Conservation (phyloP, 2,113 vertebrate genomes). For the Corydoras sp. region DNA sequence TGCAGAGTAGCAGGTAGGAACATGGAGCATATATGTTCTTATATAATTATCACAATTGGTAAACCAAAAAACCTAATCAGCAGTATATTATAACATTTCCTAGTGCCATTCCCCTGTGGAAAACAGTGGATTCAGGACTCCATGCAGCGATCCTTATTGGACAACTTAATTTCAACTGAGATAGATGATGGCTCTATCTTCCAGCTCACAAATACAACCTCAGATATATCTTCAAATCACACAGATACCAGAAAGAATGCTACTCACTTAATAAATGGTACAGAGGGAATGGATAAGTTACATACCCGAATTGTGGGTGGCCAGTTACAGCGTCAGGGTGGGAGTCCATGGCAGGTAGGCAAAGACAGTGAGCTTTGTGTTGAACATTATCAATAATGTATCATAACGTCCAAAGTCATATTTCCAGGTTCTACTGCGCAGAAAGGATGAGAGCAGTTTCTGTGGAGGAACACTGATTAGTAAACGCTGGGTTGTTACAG, state of each 20-base stretch:
- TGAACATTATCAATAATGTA: neutral
- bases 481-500: conserved; percentile 74
- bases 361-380: neutral
- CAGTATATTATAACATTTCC: neutral
- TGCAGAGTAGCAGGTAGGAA: conserved; percentile 56
- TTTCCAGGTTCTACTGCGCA: conserved; percentile 69
- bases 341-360: conserved; percentile 74
- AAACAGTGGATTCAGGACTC: conserved; percentile 46
- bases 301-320: conserved; percentile 63
- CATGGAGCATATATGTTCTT: neutral
- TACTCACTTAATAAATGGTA: conserved; percentile 3
- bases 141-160: conserved; percentile 30
- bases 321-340: conserved; percentile 61
- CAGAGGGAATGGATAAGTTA: neutral
- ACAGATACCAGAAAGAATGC: conserved; percentile 21
- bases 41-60: neutral
- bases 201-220: conserved; percentile 1
- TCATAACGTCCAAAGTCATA: conserved; percentile 3
- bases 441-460: conserved; percentile 58
- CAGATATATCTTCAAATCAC: conserved; percentile 15
- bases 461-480: conserved; percentile 73
- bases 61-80: neutral
- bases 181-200: neutral
- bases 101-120: conserved; percentile 57
- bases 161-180: conserved; percentile 16